Percentiles rank a stretch among this genome's conserved stretches.
These are phyloP conservation scores for Streblospio benedicti DNA, from an alignment of 1,140 invertebrate species.

Conservation along the genomic window DNA sequence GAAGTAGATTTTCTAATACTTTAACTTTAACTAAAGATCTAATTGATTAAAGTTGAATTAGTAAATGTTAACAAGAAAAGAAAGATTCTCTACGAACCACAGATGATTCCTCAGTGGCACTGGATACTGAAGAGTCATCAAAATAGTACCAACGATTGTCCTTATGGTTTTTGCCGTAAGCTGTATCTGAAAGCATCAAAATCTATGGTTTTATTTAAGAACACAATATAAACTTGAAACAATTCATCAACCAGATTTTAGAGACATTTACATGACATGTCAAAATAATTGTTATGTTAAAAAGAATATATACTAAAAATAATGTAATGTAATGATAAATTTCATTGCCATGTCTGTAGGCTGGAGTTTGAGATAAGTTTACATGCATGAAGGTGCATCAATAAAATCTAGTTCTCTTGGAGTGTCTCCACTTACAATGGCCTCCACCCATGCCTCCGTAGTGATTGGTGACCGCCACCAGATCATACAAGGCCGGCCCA, in stretches of 20 bases:
- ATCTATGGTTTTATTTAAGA: background rate
- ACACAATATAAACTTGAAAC: background rate
- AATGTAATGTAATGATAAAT: background rate
- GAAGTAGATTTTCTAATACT: background rate
- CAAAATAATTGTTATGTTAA: background rate
- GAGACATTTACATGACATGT: background rate
- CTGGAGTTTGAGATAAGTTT: no score
- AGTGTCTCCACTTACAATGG: constrained; percentile 48
- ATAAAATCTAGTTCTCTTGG: constrained; percentile 2
- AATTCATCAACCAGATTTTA: background rate
- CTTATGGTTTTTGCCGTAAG: constrained; percentile 50
- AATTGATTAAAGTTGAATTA: background rate
- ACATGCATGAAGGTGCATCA: background rate
- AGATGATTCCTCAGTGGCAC: constrained; percentile 32
- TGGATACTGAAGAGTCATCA: constrained; percentile 53
- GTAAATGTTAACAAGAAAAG: background rate
- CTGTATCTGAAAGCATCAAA: constrained; percentile 46
- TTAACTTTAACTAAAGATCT: background rate
- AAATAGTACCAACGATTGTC: constrained; percentile 54
- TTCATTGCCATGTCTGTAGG: background rate
- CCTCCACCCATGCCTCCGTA: constrained; percentile 54
- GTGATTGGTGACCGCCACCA: constrained; percentile 55
- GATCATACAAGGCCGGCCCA: constrained; percentile 48
- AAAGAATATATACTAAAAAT: background rate
- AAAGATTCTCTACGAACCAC: constrained; percentile 29